phyloP scores from a whole-genome alignment of 1,140 invertebrate genomes.

The Tribolium madens region DNA sequence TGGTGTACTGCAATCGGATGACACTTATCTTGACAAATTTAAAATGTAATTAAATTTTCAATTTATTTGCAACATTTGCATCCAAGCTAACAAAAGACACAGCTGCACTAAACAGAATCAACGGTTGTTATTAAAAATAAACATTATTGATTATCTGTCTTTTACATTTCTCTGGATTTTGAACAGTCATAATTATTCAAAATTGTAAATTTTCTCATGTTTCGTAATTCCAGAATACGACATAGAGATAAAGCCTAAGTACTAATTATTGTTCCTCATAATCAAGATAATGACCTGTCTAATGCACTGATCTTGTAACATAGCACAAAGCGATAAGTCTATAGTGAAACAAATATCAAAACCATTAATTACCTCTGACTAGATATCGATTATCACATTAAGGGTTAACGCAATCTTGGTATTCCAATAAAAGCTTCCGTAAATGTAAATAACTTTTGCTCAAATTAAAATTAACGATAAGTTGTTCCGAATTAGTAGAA shows the following conservation, averaged over 20 bases:
- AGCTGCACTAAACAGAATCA: neutral
- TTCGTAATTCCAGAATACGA: neutral
- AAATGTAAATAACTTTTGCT: neutral
- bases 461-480: neutral
- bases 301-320: constrained; percentile 21
- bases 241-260: neutral
- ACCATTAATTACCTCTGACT: constrained; percentile 18
- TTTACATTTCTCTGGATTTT: neutral
- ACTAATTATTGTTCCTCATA: neutral
- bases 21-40: too few relatives aligned
- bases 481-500: too few relatives aligned
- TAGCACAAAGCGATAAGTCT: neutral
- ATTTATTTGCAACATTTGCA: neutral
- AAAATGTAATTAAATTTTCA: neutral
- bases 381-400: constrained; percentile 6
- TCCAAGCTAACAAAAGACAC: neutral
- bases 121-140: neutral
- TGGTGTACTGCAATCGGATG: too few relatives aligned
- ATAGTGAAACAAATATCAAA: constrained; percentile 5
- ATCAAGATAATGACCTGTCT: constrained; percentile 16
- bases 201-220: neutral
- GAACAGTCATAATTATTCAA: neutral
- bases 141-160: neutral
- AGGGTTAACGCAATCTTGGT: neutral
- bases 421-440: neutral